Base-by-base conservation (phyloP, 1,140 invertebrate genomes). In the Magallana gigas region DNA sequence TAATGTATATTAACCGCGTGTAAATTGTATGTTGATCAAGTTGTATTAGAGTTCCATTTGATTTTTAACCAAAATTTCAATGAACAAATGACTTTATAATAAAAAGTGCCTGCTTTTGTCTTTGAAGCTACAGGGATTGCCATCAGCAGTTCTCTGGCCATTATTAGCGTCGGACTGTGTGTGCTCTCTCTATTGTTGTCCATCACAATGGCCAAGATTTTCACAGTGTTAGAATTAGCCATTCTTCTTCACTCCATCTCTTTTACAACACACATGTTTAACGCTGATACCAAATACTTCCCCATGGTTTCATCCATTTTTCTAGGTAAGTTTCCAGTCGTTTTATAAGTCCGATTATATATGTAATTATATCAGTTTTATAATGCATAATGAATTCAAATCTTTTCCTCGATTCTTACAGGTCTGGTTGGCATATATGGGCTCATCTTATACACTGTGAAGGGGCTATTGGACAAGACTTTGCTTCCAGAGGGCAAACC, bases 401-500 rank as follows among this genome's bases (percentile, higher is more conserved):
- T 57, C 7, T 6, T 48, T 85, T 83, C 11, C 1, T 48, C 60
- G 36, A 48, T 48, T 57, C 36, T 85, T 83, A n/a, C 64, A 91
- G 91, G 88, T 62, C 11, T 91, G 5, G 62, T 90, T 12, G 86
- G 86, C 57, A n/a, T 93, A 84, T 92, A 92, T 85, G 91, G 90
- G 18, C 86, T 90, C 12, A 85, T 89, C 29, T 90, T 90, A 11
- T 90, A 90, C 14, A 85, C 91, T 11, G 57, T 91, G 29, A 92
- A 93, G 62, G 87, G 85, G 6, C 76, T 88, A 0, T 60, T 92
- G 14, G 85, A 86, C 80, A 71, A 83, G 11, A 36, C 89, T 36
- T 80, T 91, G n/a, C 76, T 93, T 36, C 92, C 92, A 16, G 87
- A 89, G 14, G 92, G 92, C 23, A 23, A 87, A 68, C 91, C 92